Evolutionary conservation across 2,797 vertebrate species (phyloP), one percentile per base, ranked within the genome.

Genomic region (Tapirus indicus): DNA sequence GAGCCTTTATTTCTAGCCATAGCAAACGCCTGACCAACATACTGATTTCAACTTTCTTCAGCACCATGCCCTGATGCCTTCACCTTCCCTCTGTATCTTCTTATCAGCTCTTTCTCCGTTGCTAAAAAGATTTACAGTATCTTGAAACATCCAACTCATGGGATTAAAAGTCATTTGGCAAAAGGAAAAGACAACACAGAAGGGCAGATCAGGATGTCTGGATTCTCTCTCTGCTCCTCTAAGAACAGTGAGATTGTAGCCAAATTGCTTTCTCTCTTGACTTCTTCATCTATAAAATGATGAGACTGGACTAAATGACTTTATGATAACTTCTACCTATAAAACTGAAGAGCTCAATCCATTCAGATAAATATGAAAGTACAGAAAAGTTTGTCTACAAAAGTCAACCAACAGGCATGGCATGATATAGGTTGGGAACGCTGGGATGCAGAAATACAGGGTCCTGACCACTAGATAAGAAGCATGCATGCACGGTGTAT

Each of bases 1-100:
- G 60, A 93, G 77, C 32, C 94, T 96, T 95, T 95, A 83, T 96
- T 97, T 97, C 92, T 41, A 97, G 56, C 69, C 35, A 12, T 14
- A 64, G 95, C 68, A 80, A 94, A 74, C 20, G 64, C n/a, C 66
- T 77, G 44, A 62, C 44, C 60, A 94, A 69, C 64, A 74, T 83
- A 77, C 77, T 27, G 8, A 83, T 87, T 87, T 93, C 52, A 86
- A 7, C 92, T 88, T 52, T 72, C 27, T 87, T 94, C 58, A 25
- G 35, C 38, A 41, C 35, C 20, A 5, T 18, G 75, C n/a, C 58
- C 23, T 6, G 2, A 25, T 11, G 9, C 54, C 69, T 68, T 84
- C 35, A 60, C 60, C 80, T 44, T 69, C 21, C n/a, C 52, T 44
- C 66, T 23, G 5, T 74, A 13, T 44, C 75, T 60, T 27, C 54